A percentile compares a stretch with the other conserved stretches of the same genome.
These are phyloP conservation scores for Hydrotaea cyrtoneurina DNA, from an alignment of 2,888 invertebrate species.

Conservation along the genomic window DNA sequence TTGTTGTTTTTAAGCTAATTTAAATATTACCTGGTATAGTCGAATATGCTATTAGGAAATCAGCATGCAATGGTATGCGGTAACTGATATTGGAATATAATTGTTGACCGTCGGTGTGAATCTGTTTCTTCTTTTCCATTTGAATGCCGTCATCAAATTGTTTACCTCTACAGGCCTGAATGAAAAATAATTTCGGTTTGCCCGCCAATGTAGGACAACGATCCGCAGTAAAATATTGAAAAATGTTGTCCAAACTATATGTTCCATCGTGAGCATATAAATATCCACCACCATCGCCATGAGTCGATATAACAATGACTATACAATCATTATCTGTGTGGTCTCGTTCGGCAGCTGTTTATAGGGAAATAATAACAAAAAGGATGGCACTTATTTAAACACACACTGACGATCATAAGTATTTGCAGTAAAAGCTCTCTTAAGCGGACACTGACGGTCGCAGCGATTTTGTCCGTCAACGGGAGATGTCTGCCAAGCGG, in stretches of 20 bases:
- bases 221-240: constrained; percentile 90
- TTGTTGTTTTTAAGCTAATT: too few relatives aligned
- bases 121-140: constrained; percentile 87
- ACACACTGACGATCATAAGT: too few relatives aligned
- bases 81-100: constrained; percentile 84
- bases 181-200: constrained; percentile 88
- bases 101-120: constrained; percentile 84
- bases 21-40: constrained; percentile 96
- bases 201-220: constrained; percentile 92
- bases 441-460: too few relatives aligned
- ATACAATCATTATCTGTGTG: constrained; percentile 92
- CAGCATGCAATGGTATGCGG: constrained; percentile 95
- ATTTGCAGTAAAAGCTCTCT: too few relatives aligned
- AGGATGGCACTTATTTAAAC: too few relatives aligned
- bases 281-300: constrained; percentile 94
- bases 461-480: too few relatives aligned
- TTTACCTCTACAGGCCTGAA: constrained; percentile 97
- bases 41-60: constrained; percentile 96
- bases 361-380: too few relatives aligned
- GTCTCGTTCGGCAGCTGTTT: constrained; percentile 88
- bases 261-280: constrained; percentile 92
- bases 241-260: constrained; percentile 91
- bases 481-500: too few relatives aligned
- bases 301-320: constrained; percentile 90
- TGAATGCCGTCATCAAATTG: constrained; percentile 90